These are phyloP conservation scores for Oasisia sp. DNA, from an alignment of 2,888 invertebrate genomes.

Conservation along the genomic window DNA sequence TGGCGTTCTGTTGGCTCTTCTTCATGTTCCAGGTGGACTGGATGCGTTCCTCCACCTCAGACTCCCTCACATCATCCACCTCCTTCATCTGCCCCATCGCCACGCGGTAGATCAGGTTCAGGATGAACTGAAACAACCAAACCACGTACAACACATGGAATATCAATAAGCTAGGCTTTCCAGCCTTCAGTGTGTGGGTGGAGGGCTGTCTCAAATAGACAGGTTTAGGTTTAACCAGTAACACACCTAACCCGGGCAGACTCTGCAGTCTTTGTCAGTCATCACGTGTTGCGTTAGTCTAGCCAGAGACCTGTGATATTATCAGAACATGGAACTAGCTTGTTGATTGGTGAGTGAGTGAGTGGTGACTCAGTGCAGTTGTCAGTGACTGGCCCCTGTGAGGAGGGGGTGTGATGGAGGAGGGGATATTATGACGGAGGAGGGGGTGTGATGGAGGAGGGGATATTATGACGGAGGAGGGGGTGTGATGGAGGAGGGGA, in stretches of 20 bases:
- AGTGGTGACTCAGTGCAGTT: background rate
- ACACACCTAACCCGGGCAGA: too few relatives aligned
- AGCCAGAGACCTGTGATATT: too few relatives aligned
- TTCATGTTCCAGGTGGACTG: background rate
- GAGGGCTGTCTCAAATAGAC: too few relatives aligned
- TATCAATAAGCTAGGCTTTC: too few relatives aligned
- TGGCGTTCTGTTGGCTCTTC: background rate
- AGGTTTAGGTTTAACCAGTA: too few relatives aligned
- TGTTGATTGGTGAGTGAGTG: background rate
- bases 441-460: too few relatives aligned
- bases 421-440: background rate
- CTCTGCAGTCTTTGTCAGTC: too few relatives aligned
- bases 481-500: too few relatives aligned
- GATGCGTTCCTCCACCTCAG: conserved; percentile 46
- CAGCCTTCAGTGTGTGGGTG: too few relatives aligned
- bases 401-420: background rate
- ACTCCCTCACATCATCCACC: conserved; percentile 62
- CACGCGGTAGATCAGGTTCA: conserved; percentile 58
- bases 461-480: too few relatives aligned
- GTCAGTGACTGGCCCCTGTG: conserved; percentile 20
- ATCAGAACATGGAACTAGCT: background rate
- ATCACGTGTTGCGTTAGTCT: too few relatives aligned
- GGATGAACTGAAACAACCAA: conserved; percentile 53
- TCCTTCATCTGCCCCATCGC: conserved; percentile 60
- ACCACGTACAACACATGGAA: too few relatives aligned